A percentile compares a stretch with the other conserved stretches of the same genome.
Conservation (phyloP, 1,140 invertebrate species). For the Archivesica marissinica region DNA sequence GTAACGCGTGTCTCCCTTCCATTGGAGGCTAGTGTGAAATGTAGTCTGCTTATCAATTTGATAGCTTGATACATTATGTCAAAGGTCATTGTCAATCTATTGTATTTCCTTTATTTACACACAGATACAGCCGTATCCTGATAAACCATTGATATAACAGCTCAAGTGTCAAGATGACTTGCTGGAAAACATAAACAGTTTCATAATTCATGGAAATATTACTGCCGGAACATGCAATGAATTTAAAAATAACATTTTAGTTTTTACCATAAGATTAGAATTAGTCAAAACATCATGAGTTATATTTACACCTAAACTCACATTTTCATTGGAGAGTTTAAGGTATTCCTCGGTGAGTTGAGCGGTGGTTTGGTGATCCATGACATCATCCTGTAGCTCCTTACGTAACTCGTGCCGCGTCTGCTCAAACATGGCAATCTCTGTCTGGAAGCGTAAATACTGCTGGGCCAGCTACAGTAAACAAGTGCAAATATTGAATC, state of each 20-base stretch:
- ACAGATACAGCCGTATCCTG: neutral
- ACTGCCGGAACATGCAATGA: neutral
- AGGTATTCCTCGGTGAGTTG: constrained; percentile 85
- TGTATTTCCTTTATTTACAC: no score
- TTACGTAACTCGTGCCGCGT: constrained; percentile 88
- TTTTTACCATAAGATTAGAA: neutral
- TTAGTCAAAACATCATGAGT: neutral
- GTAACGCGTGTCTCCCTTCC: no score
- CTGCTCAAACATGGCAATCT: constrained; percentile 89
- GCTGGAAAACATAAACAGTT: neutral
- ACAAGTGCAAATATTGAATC: no score
- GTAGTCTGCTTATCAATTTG: no score
- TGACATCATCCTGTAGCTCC: constrained; percentile 83
- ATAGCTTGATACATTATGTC: no score
- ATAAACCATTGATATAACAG: neutral
- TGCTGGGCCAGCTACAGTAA: constrained; percentile 85
- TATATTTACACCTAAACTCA: constrained; percentile 67
- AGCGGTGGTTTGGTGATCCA: constrained; percentile 84
- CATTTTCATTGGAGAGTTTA: constrained; percentile 90
- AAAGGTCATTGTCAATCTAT: no score
- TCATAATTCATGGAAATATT: neutral
- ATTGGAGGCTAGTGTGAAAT: no score
- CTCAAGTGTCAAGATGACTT: neutral
- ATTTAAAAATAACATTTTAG: neutral
- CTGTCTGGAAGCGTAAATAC: constrained; percentile 88